Evolutionary conservation across 2,888 invertebrate genomes (phyloP), one percentile per base, ranked within the genome.

Genomic region (Rhyacophila evoluta): DNA sequence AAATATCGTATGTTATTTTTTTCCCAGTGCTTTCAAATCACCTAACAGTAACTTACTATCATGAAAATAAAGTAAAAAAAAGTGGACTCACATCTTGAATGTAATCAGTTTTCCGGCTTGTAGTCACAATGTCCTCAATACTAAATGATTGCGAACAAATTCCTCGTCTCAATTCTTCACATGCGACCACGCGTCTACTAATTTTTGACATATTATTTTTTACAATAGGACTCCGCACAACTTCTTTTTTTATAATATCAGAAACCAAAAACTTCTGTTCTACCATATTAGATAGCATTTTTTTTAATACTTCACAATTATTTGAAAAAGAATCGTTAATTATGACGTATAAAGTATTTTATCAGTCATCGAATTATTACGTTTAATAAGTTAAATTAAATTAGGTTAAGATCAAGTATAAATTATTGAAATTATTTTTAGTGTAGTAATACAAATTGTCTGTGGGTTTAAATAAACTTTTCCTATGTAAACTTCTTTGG

Each of bases 151-250:
- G 15, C 27, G 83, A 38, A 83, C 83, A 10, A 84, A 39, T 84
- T 82, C 1, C 82, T 11, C 33, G 85, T 84, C 11, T 83, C 83
- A 0, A 85, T 10, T 41, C 27, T 70, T 81, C 80, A n/a, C 67
- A 74, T 3, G 81, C 80, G 25, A 79, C 33, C 15, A 77, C 77
- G 11, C 75, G 36, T 27, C 28, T 38, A 37, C 55, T 77, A 8
- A 8, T 8, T n/a, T 68, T 70, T 1, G 69, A 11, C 2, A 33
- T 25, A 27, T 74, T 77, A 10, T 36, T 41, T 28, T 38, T 39
- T 72, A 75, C 37, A 12, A 25, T 12, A n/a, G 33, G 67, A 33
- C 37, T 29, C 12, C 12, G 25, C 12, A 27, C 29, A 11, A 67
- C 78, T 74, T 80, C 76, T 33, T 39, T 74, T 36, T 67, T 74